Conservation (phyloP, 2,888 invertebrate genomes). For the Cryptus armator region DNA sequence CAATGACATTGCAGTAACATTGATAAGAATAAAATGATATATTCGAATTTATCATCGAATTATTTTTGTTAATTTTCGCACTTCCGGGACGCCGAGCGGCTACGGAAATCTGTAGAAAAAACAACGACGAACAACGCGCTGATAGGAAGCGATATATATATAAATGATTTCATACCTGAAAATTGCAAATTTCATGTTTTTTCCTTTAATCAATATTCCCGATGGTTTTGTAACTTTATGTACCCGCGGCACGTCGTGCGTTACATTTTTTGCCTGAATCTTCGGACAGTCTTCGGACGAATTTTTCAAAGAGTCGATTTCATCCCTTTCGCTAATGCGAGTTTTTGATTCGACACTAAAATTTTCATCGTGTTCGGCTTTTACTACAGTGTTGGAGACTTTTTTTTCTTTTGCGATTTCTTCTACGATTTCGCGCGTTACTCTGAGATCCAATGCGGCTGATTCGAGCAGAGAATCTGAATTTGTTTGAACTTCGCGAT, state of each 20-base stretch:
- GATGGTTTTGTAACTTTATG: conserved; percentile 62
- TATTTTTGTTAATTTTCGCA: not conserved
- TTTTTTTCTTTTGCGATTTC: not conserved
- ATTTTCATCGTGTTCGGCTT: not conserved
- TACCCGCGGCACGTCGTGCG: conserved; percentile 8
- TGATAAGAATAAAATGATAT: not conserved
- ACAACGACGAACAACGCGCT: not conserved
- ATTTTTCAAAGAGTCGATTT: not conserved
- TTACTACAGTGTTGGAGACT: not conserved
- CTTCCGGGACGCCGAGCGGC: not conserved
- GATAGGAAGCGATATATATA: not conserved
- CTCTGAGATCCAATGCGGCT: not conserved
- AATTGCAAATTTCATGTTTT: conserved; percentile 69
- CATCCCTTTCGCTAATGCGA: not conserved
- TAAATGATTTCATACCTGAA: conserved; percentile 57
- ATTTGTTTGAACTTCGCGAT: conserved; percentile 58
- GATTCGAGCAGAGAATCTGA: not conserved
- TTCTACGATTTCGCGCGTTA: not conserved
- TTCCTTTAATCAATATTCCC: conserved; percentile 70
- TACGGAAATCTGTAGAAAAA: conserved; percentile 17
- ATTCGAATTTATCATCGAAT: not conserved
- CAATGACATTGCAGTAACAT: not conserved
- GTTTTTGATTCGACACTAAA: not conserved
- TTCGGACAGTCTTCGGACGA: not conserved
- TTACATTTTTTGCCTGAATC: conserved; percentile 14